phyloP scores from a whole-genome alignment of 2,888 invertebrate species.

The Ligdia adustata region DNA sequence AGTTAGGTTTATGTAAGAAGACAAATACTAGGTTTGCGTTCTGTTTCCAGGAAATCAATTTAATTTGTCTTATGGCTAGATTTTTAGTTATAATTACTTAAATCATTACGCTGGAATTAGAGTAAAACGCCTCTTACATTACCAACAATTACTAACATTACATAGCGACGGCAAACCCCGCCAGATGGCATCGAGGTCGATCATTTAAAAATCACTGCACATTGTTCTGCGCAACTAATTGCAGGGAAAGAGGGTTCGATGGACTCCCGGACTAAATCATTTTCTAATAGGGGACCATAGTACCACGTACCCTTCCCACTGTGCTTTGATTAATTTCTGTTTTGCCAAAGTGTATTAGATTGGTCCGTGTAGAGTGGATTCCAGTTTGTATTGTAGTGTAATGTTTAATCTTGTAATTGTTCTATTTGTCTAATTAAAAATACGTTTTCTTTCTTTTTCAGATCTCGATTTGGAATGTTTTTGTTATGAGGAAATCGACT shows the following conservation, averaged over 20 bases:
- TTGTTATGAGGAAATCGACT: too few relatives aligned
- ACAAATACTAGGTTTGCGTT: too few relatives aligned
- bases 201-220: constrained; percentile 83
- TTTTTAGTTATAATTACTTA: too few relatives aligned
- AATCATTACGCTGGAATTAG: too few relatives aligned
- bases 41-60: too few relatives aligned
- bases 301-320: constrained; percentile 34
- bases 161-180: constrained; percentile 58
- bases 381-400: constrained; percentile 24
- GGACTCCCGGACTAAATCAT: constrained; percentile 74
- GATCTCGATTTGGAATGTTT: constrained; percentile 10
- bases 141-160: constrained; percentile 70
- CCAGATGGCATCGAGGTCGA: constrained; percentile 76
- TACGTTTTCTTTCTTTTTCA: constrained; percentile 15
- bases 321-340: constrained; percentile 49
- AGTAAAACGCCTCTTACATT: constrained; percentile 10
- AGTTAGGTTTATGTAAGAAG: too few relatives aligned
- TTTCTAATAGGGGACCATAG: constrained; percentile 65
- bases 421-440: constrained; percentile 18
- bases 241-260: constrained; percentile 79
- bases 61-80: too few relatives aligned
- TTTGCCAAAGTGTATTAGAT: constrained; percentile 34
- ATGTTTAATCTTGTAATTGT: constrained; percentile 27
- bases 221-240: constrained; percentile 83
- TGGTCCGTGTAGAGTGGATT: constrained; percentile 30